Evolutionary conservation across 2,113 vertebrate species (phyloP).

Genomic region (Cacatua alba): DNA sequence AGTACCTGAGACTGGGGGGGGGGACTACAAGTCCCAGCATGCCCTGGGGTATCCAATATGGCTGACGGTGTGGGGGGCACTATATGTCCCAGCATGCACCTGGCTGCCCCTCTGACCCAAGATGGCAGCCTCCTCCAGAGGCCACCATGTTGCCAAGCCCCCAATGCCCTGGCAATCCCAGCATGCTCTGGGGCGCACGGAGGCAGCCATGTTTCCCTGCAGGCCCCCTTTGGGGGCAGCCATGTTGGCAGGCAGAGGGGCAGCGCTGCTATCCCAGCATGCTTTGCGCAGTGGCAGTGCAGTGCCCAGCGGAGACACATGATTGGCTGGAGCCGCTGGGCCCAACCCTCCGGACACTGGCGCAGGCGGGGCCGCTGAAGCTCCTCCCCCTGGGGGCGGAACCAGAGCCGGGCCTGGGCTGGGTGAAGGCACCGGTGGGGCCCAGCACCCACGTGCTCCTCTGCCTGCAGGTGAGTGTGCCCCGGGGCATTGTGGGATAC

Average conservation of each 20-base stretch:
- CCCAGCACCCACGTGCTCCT: neutral
- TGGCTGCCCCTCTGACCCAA: too few relatives aligned
- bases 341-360: neutral
- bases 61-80: too few relatives aligned
- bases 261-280: neutral
- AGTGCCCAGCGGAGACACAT: neutral
- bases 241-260: neutral
- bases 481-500: neutral
- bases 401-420: neutral
- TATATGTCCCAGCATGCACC: too few relatives aligned
- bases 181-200: rapidly evolving
- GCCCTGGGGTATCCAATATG: too few relatives aligned
- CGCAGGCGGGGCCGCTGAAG: neutral
- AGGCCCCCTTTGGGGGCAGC: rapidly evolving
- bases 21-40: too few relatives aligned
- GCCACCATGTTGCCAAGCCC: too few relatives aligned
- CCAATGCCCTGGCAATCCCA: too few relatives aligned
- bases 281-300: neutral
- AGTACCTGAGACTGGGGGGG: too few relatives aligned
- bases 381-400: neutral
- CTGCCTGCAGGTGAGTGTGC: neutral
- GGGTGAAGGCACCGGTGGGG: neutral
- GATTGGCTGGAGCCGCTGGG: neutral
- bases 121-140: too few relatives aligned
- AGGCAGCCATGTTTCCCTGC: neutral